Evolutionary conservation across 2,888 invertebrate genomes (phyloP), one percentile per base, ranked within the genome.

Genomic region (Hetaerina titia): DNA sequence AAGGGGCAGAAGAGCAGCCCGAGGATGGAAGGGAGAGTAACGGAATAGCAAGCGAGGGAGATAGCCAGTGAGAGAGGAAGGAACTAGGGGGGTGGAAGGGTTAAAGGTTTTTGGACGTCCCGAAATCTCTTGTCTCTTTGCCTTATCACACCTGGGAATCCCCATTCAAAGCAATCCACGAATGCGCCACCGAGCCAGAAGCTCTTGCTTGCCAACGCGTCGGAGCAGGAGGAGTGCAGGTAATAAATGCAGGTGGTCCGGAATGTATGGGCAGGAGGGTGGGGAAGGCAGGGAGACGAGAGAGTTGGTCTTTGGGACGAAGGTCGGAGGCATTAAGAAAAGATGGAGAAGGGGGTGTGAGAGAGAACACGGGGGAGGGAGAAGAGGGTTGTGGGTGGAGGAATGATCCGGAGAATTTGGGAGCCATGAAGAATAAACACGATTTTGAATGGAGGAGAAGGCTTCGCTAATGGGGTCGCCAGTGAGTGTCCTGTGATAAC

Each of bases 121-220:
- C 90, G 63, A 90, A 90, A 90, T 90, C 92, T 92, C 92, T 92
- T 92, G 92, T 92, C 92, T 69, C 69, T 92, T 81, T 56, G 56
- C 92, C 92, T 92, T 92, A 92, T 92, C 92, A 92, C 92, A 92
- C 92, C 92, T 92, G 92, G 69, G 92, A 92, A 92, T 92, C 92
- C 92, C 92, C 92, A 92, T 92, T 92, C 92, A 92, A 92, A 92
- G 92, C 92, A 69, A 92, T 92, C 92, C 92, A 56, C 92, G 69
- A 69, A 64, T 92, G 56, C 74, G 92, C 69, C 92, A 45, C 63
- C n/a, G 90, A 90, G 90, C 90, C 90, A 92, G 56, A 74, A 92
- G 64, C 64, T 45, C 64, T 63, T 57, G 56, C 56, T 11, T 31
- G 45, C 90, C 64, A 25, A 13, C 15, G 92, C 92, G 19, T 45